Conservation (phyloP, 2,797 vertebrate species). For the Arctocebus calabarensis region DNA sequence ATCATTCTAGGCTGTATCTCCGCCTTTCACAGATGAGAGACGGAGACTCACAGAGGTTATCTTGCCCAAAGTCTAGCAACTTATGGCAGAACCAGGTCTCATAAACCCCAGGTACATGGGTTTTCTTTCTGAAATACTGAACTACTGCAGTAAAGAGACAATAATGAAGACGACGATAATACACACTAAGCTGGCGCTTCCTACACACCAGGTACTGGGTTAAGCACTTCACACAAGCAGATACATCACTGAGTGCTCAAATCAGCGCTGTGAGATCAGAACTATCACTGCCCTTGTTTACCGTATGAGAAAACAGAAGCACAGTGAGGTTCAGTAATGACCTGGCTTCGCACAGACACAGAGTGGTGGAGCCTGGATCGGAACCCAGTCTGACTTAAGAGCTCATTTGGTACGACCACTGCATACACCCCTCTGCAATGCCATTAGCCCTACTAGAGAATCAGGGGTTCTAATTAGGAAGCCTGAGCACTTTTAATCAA, state of each 20-base stretch:
- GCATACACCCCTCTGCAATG: not conserved
- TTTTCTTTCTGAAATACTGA: not conserved
- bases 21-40: not conserved
- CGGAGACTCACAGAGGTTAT: not conserved
- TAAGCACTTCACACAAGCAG: not conserved
- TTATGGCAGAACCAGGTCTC: not conserved
- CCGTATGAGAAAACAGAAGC: not conserved
- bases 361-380: not conserved
- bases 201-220: not conserved
- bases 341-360: not conserved
- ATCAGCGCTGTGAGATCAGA: not conserved
- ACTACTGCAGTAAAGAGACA: not conserved
- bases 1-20: not conserved
- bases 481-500: not conserved
- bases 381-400: not conserved
- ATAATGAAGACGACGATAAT: not conserved
- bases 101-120: not conserved
- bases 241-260: not conserved
- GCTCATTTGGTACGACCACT: not conserved
- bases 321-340: not conserved
- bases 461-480: not conserved
- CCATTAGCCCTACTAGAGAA: not conserved
- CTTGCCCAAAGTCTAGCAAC: not conserved
- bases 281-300: not conserved
- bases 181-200: not conserved